Evolutionary conservation across 2,113 vertebrate species (phyloP).

Genomic region (Hemiscyllium ocellatum): DNA sequence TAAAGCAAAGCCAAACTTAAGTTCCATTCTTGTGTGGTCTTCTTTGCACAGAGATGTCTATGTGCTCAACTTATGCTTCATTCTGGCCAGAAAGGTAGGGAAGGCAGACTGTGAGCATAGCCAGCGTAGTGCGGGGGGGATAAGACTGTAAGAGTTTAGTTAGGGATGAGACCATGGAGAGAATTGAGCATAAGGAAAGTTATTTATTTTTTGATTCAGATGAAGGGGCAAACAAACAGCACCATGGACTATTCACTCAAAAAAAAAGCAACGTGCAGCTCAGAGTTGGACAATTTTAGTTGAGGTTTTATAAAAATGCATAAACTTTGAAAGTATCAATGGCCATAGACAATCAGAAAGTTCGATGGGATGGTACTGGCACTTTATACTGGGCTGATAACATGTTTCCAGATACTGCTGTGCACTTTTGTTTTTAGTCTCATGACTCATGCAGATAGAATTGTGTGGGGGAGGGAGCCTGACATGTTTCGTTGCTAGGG

Average conservation of each 20-base stretch:
- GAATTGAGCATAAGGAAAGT: background rate
- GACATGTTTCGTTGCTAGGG: background rate
- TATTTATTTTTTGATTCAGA: background rate
- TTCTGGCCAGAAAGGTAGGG: background rate
- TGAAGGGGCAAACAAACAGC: background rate
- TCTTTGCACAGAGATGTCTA: background rate
- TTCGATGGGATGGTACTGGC: background rate
- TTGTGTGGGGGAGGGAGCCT: background rate
- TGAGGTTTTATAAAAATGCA: background rate
- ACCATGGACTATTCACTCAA: background rate
- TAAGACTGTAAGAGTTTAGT: too few species aligned
- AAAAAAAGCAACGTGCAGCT: background rate
- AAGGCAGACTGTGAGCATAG: background rate
- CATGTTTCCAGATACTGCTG: background rate
- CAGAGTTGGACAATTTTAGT: background rate
- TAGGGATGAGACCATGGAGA: background rate
- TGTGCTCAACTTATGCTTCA: background rate
- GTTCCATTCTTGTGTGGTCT: background rate
- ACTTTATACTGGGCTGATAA: background rate
- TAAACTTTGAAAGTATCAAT: background rate
- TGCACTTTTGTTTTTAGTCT: slow-evolving; percentile 22
- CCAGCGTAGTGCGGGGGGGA: too few species aligned
- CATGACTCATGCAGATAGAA: slow-evolving; percentile 34
- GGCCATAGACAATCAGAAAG: background rate
- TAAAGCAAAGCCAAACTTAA: background rate